Evolutionary conservation across 2,797 vertebrate species (phyloP).

Genomic region (Eulemur coronatus): DNA sequence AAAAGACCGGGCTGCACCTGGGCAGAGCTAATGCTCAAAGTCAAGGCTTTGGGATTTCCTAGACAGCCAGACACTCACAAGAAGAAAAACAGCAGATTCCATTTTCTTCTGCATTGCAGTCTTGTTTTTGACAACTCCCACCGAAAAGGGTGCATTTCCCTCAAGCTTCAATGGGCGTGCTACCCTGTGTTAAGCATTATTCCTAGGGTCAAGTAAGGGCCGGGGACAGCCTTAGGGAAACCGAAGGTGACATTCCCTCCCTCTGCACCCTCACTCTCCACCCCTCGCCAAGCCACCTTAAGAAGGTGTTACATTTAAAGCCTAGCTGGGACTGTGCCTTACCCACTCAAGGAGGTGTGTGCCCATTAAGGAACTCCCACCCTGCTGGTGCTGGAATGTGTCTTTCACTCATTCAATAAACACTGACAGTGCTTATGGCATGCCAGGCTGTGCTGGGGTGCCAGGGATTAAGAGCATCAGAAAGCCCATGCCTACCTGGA

Average conservation of each 20-base stretch:
- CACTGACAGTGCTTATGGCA: not conserved
- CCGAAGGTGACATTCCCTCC: not conserved
- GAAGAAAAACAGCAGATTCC: conserved; percentile 38
- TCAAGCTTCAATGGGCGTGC: not conserved
- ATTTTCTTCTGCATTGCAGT: not conserved
- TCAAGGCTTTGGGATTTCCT: conserved; percentile 36
- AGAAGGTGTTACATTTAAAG: conserved; percentile 57
- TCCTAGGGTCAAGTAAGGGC: not conserved
- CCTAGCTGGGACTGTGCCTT: not conserved
- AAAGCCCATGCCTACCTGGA: not conserved
- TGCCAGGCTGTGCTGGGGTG: not conserved
- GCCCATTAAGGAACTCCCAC: not conserved
- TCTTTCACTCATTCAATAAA: conserved; percentile 48
- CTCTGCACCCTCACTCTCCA: not conserved
- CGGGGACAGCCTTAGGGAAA: not conserved
- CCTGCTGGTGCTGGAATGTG: not conserved
- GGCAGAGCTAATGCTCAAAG: conserved; percentile 52
- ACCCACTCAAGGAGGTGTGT: not conserved
- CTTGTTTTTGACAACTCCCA: conserved; percentile 18
- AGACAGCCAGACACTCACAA: conserved; percentile 33
- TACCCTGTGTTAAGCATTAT: not conserved
- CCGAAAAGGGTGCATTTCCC: not conserved
- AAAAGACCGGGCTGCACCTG: conserved; percentile 68
- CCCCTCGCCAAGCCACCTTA: not conserved
- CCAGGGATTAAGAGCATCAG: not conserved